phyloP scores from a whole-genome alignment of 2,888 invertebrate species.

The Pimpla rufipes region DNA sequence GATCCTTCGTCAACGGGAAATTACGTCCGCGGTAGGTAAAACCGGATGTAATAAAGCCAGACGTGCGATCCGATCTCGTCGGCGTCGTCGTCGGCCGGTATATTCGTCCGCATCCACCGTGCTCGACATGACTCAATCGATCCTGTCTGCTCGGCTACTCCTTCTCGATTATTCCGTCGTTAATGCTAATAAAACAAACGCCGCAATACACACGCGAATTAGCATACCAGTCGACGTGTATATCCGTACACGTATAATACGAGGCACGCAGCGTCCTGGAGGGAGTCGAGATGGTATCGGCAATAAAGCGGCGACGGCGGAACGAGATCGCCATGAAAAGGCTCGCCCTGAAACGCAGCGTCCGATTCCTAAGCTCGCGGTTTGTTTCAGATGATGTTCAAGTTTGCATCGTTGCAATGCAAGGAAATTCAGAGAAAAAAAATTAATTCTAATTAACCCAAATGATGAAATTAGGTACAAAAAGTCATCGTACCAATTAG shows the following conservation, averaged over 20 bases:
- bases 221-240: not conserved
- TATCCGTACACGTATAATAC: not conserved
- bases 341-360: constrained; percentile 2
- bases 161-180: not conserved
- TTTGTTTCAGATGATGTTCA: no score
- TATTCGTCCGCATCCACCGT: constrained; percentile 5
- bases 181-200: constrained; percentile 8
- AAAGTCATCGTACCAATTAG: no score
- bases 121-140: constrained; percentile 1
- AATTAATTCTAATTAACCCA: no score
- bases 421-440: no score
- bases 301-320: not conserved
- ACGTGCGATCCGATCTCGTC: not conserved
- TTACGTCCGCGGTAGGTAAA: not conserved
- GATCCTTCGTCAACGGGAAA: not conserved
- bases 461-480: no score
- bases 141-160: constrained; percentile 8
- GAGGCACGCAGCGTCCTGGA: no score
- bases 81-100: not conserved
- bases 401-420: no score
- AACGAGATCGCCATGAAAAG: constrained; percentile 8
- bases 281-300: not conserved
- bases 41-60: not conserved
- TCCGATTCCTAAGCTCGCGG: not conserved
- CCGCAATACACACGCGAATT: not conserved